Base-by-base conservation (phyloP, 2,888 invertebrate species). In the Stegophylla sp. region DNA sequence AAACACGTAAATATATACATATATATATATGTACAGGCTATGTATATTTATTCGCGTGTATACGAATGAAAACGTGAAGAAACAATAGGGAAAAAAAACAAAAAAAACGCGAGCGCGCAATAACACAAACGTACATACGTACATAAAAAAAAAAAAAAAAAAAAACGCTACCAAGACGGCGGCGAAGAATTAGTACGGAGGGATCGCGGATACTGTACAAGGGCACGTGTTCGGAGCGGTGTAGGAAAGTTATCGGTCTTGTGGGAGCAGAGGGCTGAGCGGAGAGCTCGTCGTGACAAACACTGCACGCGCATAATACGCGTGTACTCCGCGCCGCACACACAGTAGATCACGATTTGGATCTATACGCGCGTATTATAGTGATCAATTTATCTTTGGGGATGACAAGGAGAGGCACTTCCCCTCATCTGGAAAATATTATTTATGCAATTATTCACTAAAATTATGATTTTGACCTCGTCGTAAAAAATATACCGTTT, bases 181-280 rank as follows among this genome's bases (percentile, higher is more conserved):
- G 53, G 53, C 51, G 45, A 48, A 28, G 75, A 75, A 66, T 75
- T 53, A 63, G 67, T 76, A 43, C 53, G 66, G 9, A 56, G 53
- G 43, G 67, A 67, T 28, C 28, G 64, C 17, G 59, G 7, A 34
- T 34, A 5, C 34, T 20, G 64, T n/a, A 48, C 12, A 48, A 20
- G n/a, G 63, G 12, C n/a, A n/a, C n/a, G 64, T 12, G 48, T 17
- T 23, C 34, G 28, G 48, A 26, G 41, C 41, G n/a, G 64, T 34
- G 77, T 59, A 67, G 67, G 23, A 69, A 77, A 71, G 79, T 79
- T 79, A 79, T 79, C 67, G 79, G 79, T 79, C 79, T 79, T 79
- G 69, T 71, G 79, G 79, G 77, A 76, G 34, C 56, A 26, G 48
- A 48, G 41, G n/a, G 56, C 7, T n/a, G 28, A n/a, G 75, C 28